Base-by-base conservation (phyloP, 2,888 invertebrate genomes). In the Phymatocera aterrima region DNA sequence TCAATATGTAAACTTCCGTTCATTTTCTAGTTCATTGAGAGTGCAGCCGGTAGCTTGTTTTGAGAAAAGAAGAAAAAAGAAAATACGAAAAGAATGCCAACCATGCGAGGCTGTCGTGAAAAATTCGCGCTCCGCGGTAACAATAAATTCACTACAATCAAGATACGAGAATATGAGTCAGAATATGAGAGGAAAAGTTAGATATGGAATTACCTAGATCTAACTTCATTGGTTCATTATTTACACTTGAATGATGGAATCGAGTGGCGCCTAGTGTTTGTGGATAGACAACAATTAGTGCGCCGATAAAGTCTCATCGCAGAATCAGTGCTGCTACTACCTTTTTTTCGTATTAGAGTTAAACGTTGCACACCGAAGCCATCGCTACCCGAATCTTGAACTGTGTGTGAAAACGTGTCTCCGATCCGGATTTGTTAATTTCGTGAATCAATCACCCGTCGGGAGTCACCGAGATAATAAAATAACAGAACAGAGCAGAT, bases 201-300 rank as follows among this genome's bases (percentile, higher is more conserved):
- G 18, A 31, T 37, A 15, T 61, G 0, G 8, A 64, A 68, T 21
- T 21, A 15, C 18, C 6, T 8, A 15, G 4, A 31, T 65, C 40
- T 3, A 28, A 43, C 6, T 43, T 46, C 18, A 15, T 43, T 68
- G 3, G 34, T 68, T n/a, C 18, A 4, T 54, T n/a, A 28, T 43
- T 68, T 28, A 43, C n/a, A 68, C 46, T 46, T 68, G 68, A 68
- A 77, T n/a, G 57, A 37, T 60, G 77, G 46, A 60, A 57, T 34
- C 21, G 57, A 57, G 75, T 34, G 60, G 34, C 18, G 64, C 12
- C 18, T 6, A 40, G 77, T 61, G 60, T 64, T 54, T 57, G 77
- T 68, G 24, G 24, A 68, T 34, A 24, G 18, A 68, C 24, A 68
- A 21, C 15, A 68, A 46, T 12, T 34, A 68, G 68, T 68, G 68